These are phyloP conservation scores for Etheostoma nigrum DNA, from an alignment of 2,797 vertebrate genomes.

Conservation along the genomic window DNA sequence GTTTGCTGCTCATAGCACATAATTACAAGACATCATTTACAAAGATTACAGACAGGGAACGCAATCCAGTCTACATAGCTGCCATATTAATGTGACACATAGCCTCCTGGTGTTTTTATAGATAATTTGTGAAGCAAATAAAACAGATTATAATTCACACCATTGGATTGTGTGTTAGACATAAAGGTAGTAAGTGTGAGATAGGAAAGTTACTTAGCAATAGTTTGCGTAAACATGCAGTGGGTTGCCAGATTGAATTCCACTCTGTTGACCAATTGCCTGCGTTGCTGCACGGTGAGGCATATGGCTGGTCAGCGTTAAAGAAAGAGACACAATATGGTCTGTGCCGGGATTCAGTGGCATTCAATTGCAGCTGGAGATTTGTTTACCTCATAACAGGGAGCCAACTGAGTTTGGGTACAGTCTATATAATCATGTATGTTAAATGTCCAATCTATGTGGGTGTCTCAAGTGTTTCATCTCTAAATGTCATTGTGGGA, in stretches of 20 bases:
- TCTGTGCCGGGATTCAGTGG: not conserved
- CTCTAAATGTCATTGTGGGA: constrained; percentile 34
- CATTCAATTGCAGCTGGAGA: constrained; percentile 16
- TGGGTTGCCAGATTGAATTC: constrained; percentile 57
- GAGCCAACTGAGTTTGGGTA: not conserved
- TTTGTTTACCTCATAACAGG: constrained; percentile 15
- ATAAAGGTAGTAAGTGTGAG: constrained; percentile 55
- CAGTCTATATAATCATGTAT: not conserved
- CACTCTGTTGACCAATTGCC: constrained; percentile 57
- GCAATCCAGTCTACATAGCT: constrained; percentile 23
- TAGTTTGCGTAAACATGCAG: constrained; percentile 52
- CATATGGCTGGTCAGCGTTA: constrained; percentile 42
- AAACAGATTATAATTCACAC: not conserved
- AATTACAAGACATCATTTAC: constrained; percentile 58
- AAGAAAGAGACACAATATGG: constrained; percentile 14
- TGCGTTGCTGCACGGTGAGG: constrained; percentile 39
- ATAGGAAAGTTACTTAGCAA: constrained; percentile 60
- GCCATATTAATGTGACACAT: constrained; percentile 5
- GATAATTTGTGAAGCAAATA: constrained; percentile 10
- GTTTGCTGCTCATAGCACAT: constrained; percentile 62
- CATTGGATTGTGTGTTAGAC: constrained; percentile 12
- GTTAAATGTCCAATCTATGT: not conserved
- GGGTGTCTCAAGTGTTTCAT: not conserved
- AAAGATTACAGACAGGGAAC: constrained; percentile 53
- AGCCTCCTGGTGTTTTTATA: constrained; percentile 15